Evolutionary conservation across 2,113 vertebrate species (phyloP), one percentile per base, ranked within the genome.

Genomic region (Ammodytes dubius): DNA sequence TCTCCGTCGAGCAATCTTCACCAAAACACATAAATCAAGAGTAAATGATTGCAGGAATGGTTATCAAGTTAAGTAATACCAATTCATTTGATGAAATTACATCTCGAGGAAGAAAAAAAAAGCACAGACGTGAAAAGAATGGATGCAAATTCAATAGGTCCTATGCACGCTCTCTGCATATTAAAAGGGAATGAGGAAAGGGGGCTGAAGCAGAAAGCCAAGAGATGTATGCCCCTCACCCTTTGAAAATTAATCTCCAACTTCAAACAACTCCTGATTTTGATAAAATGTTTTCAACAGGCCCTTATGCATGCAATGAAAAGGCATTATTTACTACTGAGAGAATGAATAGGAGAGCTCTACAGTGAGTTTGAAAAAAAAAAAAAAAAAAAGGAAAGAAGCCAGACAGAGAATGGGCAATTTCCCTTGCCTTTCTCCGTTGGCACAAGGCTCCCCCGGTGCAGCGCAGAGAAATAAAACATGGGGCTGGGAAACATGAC

Each of bases 291-390:
- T 79, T 87, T 93, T 89, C 84, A 87, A 87, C 79, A 84, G 79
- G 84, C 53, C 69, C 84, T 69, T 68, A 80, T 27, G 78, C 50
- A 71, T 3, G 19, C 72, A 83, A 92, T 95, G 89, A 95, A 93
- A 94, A 90, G 67, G 90, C 91, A 93, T 94, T 91, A 95, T 95
- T 94, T 92, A 94, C 91, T n/a, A 89, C 27, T 9, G 70, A 84
- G 87, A 84, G 87, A 87, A 71, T 66, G 73, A 88, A 68, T 13
- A 63, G 63, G 71, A 59, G 45, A 70, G 65, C 56, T 69, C 63
- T 59, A 83, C 63, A 79, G 68, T 56, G 53, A 87, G 73, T 77
- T 74, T 27, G 27, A 1, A 2, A 27, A 27, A 27, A 27, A 27
- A 27, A 27, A 27, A 27, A 27, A 27, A 27, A 27, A 72, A 52